phyloP scores from a whole-genome alignment of 2,797 vertebrate species.

The Hydrolagus colliei region DNA sequence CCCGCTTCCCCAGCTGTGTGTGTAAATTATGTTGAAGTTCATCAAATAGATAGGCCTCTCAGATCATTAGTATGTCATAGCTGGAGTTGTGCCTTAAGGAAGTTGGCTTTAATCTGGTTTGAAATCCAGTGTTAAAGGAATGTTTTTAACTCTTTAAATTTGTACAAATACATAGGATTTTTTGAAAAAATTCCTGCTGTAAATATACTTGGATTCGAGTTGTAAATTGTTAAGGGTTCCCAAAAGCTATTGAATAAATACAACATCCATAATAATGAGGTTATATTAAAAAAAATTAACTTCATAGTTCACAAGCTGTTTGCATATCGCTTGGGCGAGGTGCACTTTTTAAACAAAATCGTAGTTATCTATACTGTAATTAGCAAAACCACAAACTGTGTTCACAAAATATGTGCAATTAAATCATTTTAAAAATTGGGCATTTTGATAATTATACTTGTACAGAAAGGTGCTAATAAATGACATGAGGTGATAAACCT shows the following conservation, averaged over 20 bases:
- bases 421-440: background rate
- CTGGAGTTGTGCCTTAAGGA: constrained; percentile 22
- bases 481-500: background rate
- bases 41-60: background rate
- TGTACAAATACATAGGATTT: background rate
- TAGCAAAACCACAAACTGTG: constrained; percentile 19
- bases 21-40: background rate
- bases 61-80: background rate
- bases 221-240: background rate
- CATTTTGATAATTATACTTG: constrained; percentile 18
- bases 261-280: background rate
- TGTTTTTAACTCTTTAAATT: background rate
- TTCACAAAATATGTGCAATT: constrained; percentile 10
- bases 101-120: background rate
- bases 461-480: constrained; percentile 26
- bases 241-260: background rate
- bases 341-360: background rate
- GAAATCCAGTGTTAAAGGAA: background rate
- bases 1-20: no score
- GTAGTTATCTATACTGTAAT: background rate
- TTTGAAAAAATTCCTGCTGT: background rate
- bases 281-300: background rate
- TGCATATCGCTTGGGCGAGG: background rate
- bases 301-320: background rate
- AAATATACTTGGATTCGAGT: background rate